phyloP scores from a whole-genome alignment of 2,888 invertebrate species.

The Drosophila quasianomalipes region DNA sequence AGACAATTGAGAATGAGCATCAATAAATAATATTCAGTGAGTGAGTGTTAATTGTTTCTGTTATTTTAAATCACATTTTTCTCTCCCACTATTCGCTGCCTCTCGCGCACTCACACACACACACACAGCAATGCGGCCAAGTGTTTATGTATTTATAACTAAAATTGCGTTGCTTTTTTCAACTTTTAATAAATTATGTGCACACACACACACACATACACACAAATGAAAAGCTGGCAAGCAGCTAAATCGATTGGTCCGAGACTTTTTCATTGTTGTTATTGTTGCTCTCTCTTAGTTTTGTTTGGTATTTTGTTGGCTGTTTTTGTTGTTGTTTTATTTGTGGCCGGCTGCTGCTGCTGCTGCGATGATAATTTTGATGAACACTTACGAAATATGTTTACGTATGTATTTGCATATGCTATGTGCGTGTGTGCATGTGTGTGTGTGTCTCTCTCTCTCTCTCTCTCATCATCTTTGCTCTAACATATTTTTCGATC shows the following conservation, averaged over 20 bases:
- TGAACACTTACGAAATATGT: conserved; percentile 78
- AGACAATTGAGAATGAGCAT: conserved; percentile 48
- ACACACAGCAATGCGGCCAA: conserved; percentile 43
- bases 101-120: conserved; percentile 15
- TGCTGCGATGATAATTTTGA: conserved; percentile 54
- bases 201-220: conserved; percentile 23
- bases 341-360: conserved; percentile 49
- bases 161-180: conserved; percentile 63
- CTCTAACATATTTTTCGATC: conserved; percentile 57
- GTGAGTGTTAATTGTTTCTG: conserved; percentile 67
- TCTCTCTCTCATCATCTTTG: conserved; percentile 57
- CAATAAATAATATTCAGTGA: conserved; percentile 73
- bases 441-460: background rate
- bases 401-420: conserved; percentile 45
- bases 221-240: conserved; percentile 69
- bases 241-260: conserved; percentile 63
- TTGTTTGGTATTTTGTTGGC: background rate
- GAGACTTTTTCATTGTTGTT: conserved; percentile 33
- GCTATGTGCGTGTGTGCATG: background rate
- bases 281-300: conserved; percentile 31
- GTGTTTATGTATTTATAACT: conserved; percentile 73
- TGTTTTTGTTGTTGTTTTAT: conserved; percentile 16
- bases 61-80: conserved; percentile 55
- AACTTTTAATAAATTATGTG: conserved; percentile 72
- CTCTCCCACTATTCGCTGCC: conserved; percentile 15